These are phyloP conservation scores for Pipra filicauda DNA, from an alignment of 2,113 vertebrate genomes.

Conservation along the genomic window DNA sequence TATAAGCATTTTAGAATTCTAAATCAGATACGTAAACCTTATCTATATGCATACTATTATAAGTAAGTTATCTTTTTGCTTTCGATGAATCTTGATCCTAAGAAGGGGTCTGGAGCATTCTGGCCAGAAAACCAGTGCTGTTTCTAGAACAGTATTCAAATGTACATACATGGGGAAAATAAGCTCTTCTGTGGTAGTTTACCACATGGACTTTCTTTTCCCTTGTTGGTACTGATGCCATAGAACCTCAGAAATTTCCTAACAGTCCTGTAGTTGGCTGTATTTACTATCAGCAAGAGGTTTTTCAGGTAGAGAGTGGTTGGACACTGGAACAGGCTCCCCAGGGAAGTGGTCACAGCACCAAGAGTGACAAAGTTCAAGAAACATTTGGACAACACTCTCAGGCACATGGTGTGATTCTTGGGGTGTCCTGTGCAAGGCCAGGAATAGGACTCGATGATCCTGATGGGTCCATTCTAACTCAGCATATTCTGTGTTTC, in stretches of 20 bases:
- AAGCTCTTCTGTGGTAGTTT: neutral
- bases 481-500: neutral
- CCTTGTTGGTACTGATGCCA: fast-evolving
- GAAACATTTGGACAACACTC: neutral
- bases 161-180: neutral
- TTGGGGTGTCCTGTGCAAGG: neutral
- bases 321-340: neutral
- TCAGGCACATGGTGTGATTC: neutral
- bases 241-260: neutral
- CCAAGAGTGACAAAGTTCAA: neutral
- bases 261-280: neutral
- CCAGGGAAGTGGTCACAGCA: neutral
- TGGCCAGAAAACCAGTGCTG: neutral
- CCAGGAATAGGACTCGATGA: neutral
- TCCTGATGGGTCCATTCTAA: neutral
- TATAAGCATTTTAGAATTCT: neutral
- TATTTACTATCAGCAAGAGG: neutral
- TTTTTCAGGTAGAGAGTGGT: neutral
- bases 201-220: neutral
- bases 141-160: neutral
- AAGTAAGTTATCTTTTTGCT: neutral
- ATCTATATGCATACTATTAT: neutral
- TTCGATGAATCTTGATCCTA: neutral
- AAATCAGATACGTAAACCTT: neutral
- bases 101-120: neutral